phyloP scores from a whole-genome alignment of 2,113 vertebrate genomes.

The Phyllopteryx taeniolatus region DNA sequence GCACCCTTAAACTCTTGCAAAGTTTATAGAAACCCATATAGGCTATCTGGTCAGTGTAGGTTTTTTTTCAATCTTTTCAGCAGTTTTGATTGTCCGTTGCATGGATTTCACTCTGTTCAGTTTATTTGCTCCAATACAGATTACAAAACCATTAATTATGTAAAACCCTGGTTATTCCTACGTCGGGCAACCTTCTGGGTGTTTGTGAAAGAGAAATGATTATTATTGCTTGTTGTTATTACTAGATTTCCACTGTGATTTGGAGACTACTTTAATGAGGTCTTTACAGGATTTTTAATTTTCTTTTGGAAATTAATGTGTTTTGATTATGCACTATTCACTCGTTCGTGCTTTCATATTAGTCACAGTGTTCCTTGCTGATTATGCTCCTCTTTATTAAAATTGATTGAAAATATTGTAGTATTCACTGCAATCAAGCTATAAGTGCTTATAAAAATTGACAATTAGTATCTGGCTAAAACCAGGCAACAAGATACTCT shows the following conservation, averaged over 20 bases:
- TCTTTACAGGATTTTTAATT: conserved; percentile 5
- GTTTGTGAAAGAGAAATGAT: conserved; percentile 12
- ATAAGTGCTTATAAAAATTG: neutral
- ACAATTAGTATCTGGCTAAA: neutral
- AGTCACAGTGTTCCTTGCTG: neutral
- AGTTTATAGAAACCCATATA: conserved; percentile 28
- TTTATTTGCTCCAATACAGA: conserved; percentile 28
- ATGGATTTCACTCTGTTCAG: neutral
- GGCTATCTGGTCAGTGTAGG: neutral
- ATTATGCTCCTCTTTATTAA: neutral
- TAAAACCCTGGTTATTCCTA: conserved; percentile 31
- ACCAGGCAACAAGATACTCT: neutral
- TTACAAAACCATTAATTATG: conserved; percentile 58
- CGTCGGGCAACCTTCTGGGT: conserved; percentile 10
- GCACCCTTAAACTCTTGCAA: conserved; percentile 8
- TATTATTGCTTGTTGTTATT: neutral
- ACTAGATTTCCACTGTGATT: neutral
- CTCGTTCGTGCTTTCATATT: neutral
- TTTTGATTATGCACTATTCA: neutral
- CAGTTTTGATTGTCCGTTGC: too few relatives aligned
- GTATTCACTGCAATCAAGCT: neutral
- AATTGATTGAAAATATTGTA: neutral
- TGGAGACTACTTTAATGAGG: neutral
- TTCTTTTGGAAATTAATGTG: neutral
- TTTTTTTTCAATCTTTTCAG: too few relatives aligned